Evolutionary conservation across 2,797 vertebrate genomes (phyloP).

Genomic region (Anas bahamensis): DNA sequence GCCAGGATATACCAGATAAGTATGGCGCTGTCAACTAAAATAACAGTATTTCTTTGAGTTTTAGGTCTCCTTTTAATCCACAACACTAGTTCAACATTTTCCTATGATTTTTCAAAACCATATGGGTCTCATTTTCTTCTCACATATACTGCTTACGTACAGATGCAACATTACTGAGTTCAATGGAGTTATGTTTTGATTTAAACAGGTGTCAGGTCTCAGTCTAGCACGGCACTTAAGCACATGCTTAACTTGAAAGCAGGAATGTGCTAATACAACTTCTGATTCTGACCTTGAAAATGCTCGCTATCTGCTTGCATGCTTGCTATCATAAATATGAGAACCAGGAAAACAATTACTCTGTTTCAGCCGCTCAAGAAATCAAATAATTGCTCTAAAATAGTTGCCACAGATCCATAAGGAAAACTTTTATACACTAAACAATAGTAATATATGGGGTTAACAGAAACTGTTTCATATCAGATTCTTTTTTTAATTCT

Average conservation of each 20-base stretch:
- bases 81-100: background rate
- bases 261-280: conserved; percentile 45
- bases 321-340: background rate
- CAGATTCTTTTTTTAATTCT: background rate
- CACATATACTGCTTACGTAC: background rate
- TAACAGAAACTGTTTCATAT: background rate
- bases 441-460: background rate
- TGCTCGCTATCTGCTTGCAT: conserved; percentile 4
- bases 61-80: conserved; percentile 26
- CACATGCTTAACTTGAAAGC: conserved; percentile 50
- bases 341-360: conserved; percentile 4
- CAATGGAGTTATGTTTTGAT: conserved; percentile 50
- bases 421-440: conserved; percentile 4
- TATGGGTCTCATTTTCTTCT: conserved; percentile 61
- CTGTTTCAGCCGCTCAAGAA: background rate
- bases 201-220: conserved; percentile 62
- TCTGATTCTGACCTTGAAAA: conserved; percentile 36
- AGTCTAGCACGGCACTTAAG: conserved; percentile 46
- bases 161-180: conserved; percentile 22
- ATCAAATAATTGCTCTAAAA: conserved; percentile 15
- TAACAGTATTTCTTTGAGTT: background rate
- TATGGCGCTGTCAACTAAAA: conserved; percentile 18
- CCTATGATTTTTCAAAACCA: conserved; percentile 18
- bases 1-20: background rate
- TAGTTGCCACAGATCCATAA: background rate